These are phyloP conservation scores for Himalopsyche kuldschensis DNA, from an alignment of 2,888 invertebrate genomes.

Conservation along the genomic window DNA sequence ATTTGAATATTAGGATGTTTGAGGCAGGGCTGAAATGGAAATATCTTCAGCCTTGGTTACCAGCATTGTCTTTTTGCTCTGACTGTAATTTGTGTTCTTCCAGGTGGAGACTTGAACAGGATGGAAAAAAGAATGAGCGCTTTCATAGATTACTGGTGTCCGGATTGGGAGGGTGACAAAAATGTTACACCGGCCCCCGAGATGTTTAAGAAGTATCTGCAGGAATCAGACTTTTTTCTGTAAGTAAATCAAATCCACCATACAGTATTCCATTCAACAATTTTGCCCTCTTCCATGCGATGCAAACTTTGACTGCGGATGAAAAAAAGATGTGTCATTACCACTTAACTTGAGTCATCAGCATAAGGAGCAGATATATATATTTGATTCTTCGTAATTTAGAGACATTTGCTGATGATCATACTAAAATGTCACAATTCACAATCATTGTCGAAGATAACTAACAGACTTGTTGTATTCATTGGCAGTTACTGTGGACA, in stretches of 20 bases:
- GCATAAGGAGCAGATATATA: too few relatives aligned
- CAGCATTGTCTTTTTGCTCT: neutral
- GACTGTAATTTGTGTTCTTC: constrained; percentile 53
- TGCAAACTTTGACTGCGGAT: too few relatives aligned
- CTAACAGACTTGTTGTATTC: neutral
- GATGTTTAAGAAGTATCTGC: constrained; percentile 59
- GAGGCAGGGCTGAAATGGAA: too few relatives aligned
- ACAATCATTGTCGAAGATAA: neutral
- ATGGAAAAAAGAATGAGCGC: constrained; percentile 65
- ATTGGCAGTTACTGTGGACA: constrained; percentile 72
- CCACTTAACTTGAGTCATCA: too few relatives aligned
- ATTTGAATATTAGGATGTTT: too few relatives aligned
- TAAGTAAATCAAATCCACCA: constrained; percentile 49
- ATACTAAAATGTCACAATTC: too few relatives aligned
- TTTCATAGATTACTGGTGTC: constrained; percentile 61
- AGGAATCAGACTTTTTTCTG: constrained; percentile 67
- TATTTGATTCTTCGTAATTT: too few relatives aligned
- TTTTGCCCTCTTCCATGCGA: too few relatives aligned
- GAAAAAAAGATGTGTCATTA: too few relatives aligned
- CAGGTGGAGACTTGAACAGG: constrained; percentile 64
- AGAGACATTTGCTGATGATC: neutral
- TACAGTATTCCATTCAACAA: too few relatives aligned
- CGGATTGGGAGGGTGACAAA: constrained; percentile 63
- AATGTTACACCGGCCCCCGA: constrained; percentile 60
- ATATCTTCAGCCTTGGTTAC: too few relatives aligned